Evolutionary conservation across 1,140 invertebrate species (phyloP).

Genomic region (Callitettix versicolor): DNA sequence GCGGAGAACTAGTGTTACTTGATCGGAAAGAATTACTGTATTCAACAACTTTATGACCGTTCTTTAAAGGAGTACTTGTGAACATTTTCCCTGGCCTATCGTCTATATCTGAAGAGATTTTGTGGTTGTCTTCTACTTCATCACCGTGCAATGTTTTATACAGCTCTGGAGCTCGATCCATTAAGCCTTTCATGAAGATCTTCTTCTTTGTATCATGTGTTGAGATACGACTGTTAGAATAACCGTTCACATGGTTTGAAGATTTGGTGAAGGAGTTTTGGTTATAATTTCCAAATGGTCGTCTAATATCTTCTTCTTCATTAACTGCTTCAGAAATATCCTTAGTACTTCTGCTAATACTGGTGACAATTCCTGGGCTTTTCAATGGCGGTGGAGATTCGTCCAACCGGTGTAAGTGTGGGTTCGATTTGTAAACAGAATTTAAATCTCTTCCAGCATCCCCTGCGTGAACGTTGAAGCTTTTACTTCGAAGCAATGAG

Average conservation of each 20-base stretch:
- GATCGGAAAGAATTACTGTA: conserved; percentile 27
- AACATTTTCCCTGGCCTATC: conserved; percentile 31
- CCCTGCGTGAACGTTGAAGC: conserved; percentile 63
- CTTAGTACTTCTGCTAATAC: conserved; percentile 67
- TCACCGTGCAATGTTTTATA: conserved; percentile 56
- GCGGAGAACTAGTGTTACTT: conserved; percentile 21
- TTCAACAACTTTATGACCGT: conserved; percentile 21
- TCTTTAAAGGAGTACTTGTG: conserved; percentile 25
- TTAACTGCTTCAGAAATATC: conserved; percentile 41
- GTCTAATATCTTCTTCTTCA: conserved; percentile 27
- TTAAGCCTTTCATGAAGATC: conserved; percentile 56
- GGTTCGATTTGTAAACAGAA: conserved; percentile 60
- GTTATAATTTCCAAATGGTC: conserved; percentile 27
- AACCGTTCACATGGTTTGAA: conserved; percentile 36
- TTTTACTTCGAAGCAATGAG: conserved; percentile 63
- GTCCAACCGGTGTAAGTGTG: conserved; percentile 55
- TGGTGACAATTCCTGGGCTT: conserved; percentile 71
- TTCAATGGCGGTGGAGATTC: conserved; percentile 62
- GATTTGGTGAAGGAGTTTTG: conserved; percentile 42
- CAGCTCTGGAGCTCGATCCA: conserved; percentile 61
- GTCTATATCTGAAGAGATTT: conserved; percentile 18
- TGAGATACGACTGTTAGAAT: conserved; percentile 28
- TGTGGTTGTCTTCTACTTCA: conserved; percentile 36
- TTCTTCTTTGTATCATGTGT: conserved; percentile 46
- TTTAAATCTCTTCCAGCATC: conserved; percentile 22